A percentile compares a stretch with the other conserved stretches of the same genome.
Evolutionary conservation across 2,888 invertebrate species (phyloP).

Genomic region (Stenodera caucasica): DNA sequence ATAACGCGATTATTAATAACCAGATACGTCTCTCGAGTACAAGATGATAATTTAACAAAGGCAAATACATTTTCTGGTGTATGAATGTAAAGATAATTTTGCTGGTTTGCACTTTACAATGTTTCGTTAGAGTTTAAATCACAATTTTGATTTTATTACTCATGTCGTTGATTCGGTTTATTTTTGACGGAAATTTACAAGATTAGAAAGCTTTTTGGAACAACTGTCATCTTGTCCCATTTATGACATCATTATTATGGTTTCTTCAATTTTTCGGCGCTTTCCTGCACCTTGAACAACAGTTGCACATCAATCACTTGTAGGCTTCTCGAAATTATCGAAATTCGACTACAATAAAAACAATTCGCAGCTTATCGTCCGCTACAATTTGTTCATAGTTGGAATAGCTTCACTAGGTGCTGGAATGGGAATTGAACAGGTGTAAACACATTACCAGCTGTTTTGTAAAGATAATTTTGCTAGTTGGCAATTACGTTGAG

Average conservation of each 20-base stretch:
- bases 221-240: neutral
- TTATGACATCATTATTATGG: neutral
- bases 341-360: neutral
- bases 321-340: neutral
- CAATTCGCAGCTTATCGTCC: neutral
- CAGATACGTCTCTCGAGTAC: neutral
- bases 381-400: neutral
- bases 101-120: no score
- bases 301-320: neutral
- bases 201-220: neutral
- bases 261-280: neutral
- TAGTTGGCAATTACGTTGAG: neutral
- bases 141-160: no score
- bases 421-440: neutral
- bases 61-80: neutral
- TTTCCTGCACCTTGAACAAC: neutral
- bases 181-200: neutral
- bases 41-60: neutral
- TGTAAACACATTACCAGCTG: neutral
- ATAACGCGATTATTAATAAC: neutral
- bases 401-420: neutral
- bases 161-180: neutral
- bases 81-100: neutral
- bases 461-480: neutral
- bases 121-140: no score